Conservation (phyloP, 2,888 invertebrate species). For the Sipha maydis region DNA sequence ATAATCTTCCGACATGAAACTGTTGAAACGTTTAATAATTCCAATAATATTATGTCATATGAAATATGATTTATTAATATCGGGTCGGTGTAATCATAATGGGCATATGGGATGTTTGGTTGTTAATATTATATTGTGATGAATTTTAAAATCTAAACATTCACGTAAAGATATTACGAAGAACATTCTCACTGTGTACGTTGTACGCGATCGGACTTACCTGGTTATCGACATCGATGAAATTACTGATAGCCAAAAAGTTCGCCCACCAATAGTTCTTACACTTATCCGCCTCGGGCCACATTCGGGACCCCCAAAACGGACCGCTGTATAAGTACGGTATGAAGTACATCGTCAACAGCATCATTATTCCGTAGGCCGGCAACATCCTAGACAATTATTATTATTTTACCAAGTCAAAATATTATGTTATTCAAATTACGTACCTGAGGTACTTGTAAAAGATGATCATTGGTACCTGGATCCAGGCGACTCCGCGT, state of each 20-base stretch:
- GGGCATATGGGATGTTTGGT: too few relatives aligned
- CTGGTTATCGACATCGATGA: slow-evolving; percentile 5
- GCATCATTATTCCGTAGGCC: slow-evolving; percentile 1
- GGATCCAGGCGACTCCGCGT: not conserved
- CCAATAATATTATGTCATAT: too few relatives aligned
- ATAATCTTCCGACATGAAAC: too few relatives aligned
- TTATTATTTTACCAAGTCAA: too few relatives aligned
- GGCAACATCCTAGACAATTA: not conserved
- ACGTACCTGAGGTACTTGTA: slow-evolving; percentile 33
- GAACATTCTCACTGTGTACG: too few relatives aligned
- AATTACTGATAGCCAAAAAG: slow-evolving; percentile 16
- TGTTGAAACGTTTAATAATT: too few relatives aligned
- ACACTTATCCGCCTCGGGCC: slow-evolving; percentile 7
- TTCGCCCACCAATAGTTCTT: slow-evolving; percentile 38
- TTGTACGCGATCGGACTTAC: not conserved
- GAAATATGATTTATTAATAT: too few relatives aligned
- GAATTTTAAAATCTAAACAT: too few relatives aligned
- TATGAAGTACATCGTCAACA: slow-evolving; percentile 27
- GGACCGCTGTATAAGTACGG: slow-evolving; percentile 30
- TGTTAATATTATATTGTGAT: too few relatives aligned
- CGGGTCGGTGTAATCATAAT: too few relatives aligned
- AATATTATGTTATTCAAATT: not conserved
- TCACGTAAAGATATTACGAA: too few relatives aligned
- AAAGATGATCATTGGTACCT: not conserved
- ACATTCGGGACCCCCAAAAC: slow-evolving; percentile 26